Evolutionary conservation across 2,797 vertebrate species (phyloP).

Genomic region (Betta splendens): DNA sequence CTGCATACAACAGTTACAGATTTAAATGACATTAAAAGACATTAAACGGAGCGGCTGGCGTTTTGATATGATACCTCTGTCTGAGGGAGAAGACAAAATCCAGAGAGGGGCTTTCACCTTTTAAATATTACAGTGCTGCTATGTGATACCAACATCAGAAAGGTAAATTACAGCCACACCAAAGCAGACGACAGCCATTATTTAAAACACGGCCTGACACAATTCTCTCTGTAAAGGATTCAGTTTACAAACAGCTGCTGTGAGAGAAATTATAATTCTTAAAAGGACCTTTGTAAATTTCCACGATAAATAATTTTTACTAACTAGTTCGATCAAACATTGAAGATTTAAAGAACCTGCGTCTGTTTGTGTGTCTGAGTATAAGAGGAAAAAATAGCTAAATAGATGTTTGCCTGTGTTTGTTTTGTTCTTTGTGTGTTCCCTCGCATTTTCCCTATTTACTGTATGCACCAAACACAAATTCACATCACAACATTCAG

Average conservation of each 20-base stretch:
- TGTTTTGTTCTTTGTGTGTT: conserved; percentile 22
- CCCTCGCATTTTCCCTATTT: not conserved
- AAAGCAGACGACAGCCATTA: conserved; percentile 19
- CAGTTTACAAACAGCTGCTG: not conserved
- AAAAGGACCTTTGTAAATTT: not conserved
- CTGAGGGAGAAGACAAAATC: conserved; percentile 51
- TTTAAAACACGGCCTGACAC: conserved; percentile 21
- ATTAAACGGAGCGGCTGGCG: conserved; percentile 59
- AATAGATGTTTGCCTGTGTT: conserved; percentile 16
- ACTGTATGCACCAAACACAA: conserved; percentile 42
- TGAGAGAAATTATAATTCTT: not conserved
- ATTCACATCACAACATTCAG: conserved; percentile 50
- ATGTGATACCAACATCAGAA: conserved; percentile 48
- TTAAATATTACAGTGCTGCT: conserved; percentile 39
- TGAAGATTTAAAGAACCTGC: conserved; percentile 12
- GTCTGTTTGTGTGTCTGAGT: conserved; percentile 9
- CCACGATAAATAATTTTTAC: not conserved
- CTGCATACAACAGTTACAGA: conserved; percentile 80
- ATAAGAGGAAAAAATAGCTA: not conserved
- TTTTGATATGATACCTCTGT: conserved; percentile 71
- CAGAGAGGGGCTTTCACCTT: conserved; percentile 52
- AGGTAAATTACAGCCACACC: conserved; percentile 30
- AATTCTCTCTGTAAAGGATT: conserved; percentile 7
- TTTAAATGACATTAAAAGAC: conserved; percentile 74
- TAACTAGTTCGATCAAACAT: not conserved